Percentiles rank a stretch among this genome's conserved stretches.
phyloP scores from a whole-genome alignment of 2,888 invertebrate genomes.

The Cetonia aurata region DNA sequence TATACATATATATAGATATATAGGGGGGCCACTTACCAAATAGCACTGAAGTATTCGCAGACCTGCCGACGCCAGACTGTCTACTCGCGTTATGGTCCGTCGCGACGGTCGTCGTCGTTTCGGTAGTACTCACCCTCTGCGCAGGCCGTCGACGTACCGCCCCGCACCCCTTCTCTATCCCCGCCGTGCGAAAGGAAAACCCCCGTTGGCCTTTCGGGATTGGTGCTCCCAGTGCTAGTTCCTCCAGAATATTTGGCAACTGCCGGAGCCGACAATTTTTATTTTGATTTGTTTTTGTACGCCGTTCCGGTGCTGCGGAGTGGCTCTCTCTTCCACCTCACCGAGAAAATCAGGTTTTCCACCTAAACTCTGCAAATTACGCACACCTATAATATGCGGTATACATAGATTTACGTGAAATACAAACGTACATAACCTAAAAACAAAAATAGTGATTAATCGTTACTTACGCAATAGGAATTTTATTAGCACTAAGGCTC shows the following conservation, averaged over 20 bases:
- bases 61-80: constrained; percentile 68
- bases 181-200: constrained; percentile 22
- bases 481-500: not conserved
- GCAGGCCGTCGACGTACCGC: constrained; percentile 62
- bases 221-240: constrained; percentile 50
- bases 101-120: constrained; percentile 76
- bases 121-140: constrained; percentile 71
- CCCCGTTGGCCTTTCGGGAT: constrained; percentile 47
- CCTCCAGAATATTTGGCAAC: constrained; percentile 58
- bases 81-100: constrained; percentile 69
- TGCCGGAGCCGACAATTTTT: constrained; percentile 49
- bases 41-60: constrained; percentile 58
- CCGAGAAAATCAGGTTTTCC: not conserved
- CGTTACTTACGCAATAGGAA: not conserved
- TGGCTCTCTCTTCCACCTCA: not conserved
- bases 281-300: constrained; percentile 47
- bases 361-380: not conserved
- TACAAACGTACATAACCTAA: constrained; percentile 15
- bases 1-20: constrained; percentile 38
- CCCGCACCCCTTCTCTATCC: constrained; percentile 43
- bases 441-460: not conserved
- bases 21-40: constrained; percentile 56
- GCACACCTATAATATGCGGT: not conserved
- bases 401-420: constrained; percentile 1
- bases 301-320: constrained; percentile 18